Conservation (phyloP, 2,888 invertebrate genomes). For the Spicauda simplicius region DNA sequence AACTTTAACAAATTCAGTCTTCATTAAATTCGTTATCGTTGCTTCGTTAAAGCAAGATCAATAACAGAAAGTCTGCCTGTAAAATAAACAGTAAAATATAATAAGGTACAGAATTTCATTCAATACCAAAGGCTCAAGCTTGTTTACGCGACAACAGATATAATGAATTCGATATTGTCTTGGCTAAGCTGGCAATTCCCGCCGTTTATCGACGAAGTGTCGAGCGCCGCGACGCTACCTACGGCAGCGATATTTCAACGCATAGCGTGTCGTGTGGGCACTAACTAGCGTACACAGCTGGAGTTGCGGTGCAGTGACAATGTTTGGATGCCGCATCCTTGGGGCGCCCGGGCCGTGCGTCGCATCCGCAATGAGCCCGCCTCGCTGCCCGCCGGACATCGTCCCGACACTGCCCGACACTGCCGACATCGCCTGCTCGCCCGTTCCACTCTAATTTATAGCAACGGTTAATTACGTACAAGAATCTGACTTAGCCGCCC, state of each 20-base stretch:
- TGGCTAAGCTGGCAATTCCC: conserved; percentile 32
- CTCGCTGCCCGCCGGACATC: conserved; percentile 41
- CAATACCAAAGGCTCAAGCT: conserved; percentile 18
- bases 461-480: conserved; percentile 76
- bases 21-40: not conserved
- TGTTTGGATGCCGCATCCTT: conserved; percentile 72
- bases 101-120: conserved; percentile 30
- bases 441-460: conserved; percentile 67
- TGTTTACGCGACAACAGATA: conserved; percentile 27
- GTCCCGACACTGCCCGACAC: conserved; percentile 26
- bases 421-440: conserved; percentile 37
- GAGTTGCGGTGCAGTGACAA: conserved; percentile 73
- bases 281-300: conserved; percentile 77
- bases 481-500: conserved; percentile 66
- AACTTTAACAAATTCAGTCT: not conserved
- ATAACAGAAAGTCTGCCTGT: not conserved
- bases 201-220: conserved; percentile 32
- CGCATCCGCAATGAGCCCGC: conserved; percentile 67
- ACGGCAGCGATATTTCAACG: conserved; percentile 63
- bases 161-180: conserved; percentile 30
- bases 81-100: conserved; percentile 30
- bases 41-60: conserved; percentile 11
- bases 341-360: conserved; percentile 55
- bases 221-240: conserved; percentile 31
- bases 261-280: conserved; percentile 64